Base-by-base conservation (phyloP, 2,113 vertebrate species). In the Grantiella picta region DNA sequence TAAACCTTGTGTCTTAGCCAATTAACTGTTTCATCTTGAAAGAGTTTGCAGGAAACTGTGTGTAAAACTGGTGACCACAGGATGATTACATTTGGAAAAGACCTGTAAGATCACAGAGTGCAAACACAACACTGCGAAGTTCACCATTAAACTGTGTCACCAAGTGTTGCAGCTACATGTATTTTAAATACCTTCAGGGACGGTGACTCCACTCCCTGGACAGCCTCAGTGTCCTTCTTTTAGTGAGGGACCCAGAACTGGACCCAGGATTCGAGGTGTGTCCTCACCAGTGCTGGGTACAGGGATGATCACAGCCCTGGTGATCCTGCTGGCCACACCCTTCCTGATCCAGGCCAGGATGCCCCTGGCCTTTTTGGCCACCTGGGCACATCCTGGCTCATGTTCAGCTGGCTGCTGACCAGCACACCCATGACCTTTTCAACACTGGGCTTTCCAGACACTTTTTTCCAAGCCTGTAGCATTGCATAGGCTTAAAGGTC, bases 251-350 rank as follows among this genome's bases (percentile, higher is more conserved):
- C 29, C 38, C 68, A 53, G 27, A 66, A 42, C 22, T 54, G 60
- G 22, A 16, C n/a, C n/a, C 9, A 73, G 25, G 22, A 54, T 15
- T 61, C 0, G 1, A 42, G 15, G 10, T 59, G 33, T 52, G 44
- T 12, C 52, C 10, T 36, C 0, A 13, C 15, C 36, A 23, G 44
- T 47, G 53, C 53, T 0, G 2, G 33, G 23, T 18, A 18, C 4
- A 14, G 29, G 15, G 7, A 36, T 5, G 3, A 7, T 22, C 35
- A 3, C 24, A 9, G 54, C 31, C 40, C 35, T 68, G 5, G 2
- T 20, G 44, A 20, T 28, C 13, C 22, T 75, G 22, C 76, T 86
- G 69, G 42, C 69, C 35, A 22, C 13, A 3, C 24, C 29, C 1
- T 17, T 66, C 7, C 68, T 36, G 25, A 29, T 36, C 0, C 13